A percentile compares a stretch with the other conserved stretches of the same genome.
Conservation (phyloP, 2,888 invertebrate species). For the Ceramica pisi region DNA sequence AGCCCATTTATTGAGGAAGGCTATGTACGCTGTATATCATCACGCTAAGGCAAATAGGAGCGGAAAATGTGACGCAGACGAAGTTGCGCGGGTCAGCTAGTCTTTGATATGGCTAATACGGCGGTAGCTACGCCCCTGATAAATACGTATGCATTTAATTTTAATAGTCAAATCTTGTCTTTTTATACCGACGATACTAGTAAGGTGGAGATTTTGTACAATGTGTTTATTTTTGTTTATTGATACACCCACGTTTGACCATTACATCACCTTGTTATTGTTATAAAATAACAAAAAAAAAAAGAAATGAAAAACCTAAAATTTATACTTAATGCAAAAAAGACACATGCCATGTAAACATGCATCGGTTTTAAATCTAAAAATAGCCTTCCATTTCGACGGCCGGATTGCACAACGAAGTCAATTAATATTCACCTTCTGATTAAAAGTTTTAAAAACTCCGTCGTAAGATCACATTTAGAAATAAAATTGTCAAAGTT, state of each 20-base stretch:
- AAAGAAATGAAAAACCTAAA: not conserved
- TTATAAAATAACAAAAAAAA: not conserved
- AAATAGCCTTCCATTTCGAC: slow-evolving; percentile 14
- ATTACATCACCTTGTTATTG: not conserved
- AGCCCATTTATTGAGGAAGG: too few relatives aligned
- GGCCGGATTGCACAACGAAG: not conserved
- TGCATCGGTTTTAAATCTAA: slow-evolving; percentile 15
- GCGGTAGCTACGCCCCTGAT: too few relatives aligned
- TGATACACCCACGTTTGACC: not conserved
- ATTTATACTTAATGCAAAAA: not conserved
- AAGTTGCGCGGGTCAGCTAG: too few relatives aligned
- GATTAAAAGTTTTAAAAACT: not conserved
- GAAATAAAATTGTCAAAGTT: not conserved
- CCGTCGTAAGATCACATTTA: not conserved
- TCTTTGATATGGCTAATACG: too few relatives aligned
- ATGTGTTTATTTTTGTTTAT: too few relatives aligned
- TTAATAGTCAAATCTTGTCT: not conserved
- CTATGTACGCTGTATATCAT: too few relatives aligned
- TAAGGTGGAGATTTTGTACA: too few relatives aligned
- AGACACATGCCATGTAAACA: too few relatives aligned
- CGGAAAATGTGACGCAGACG: too few relatives aligned
- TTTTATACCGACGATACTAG: too few relatives aligned
- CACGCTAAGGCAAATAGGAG: too few relatives aligned
- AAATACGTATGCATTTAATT: not conserved
- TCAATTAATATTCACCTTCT: slow-evolving; percentile 16